Conservation (phyloP, 2,888 invertebrate species). For the Osedax frankpressi region DNA sequence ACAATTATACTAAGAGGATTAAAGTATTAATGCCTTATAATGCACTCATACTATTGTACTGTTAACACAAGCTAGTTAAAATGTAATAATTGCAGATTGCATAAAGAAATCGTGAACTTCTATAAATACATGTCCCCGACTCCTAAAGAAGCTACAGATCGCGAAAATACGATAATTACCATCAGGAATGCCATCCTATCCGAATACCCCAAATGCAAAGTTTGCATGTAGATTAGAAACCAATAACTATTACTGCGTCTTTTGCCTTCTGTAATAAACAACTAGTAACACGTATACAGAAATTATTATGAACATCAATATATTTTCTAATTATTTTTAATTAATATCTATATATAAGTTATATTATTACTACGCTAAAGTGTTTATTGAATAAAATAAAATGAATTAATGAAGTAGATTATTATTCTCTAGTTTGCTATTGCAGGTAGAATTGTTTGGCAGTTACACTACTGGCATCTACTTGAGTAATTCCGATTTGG, state of each 20-base stretch:
- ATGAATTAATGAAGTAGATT: neutral
- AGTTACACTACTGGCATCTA: constrained; percentile 93
- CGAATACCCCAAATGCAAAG: neutral
- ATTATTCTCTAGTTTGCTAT: neutral
- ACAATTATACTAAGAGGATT: too few relatives aligned
- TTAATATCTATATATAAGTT: too few relatives aligned
- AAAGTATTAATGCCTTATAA: too few relatives aligned
- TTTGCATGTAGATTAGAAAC: too few relatives aligned
- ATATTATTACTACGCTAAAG: too few relatives aligned
- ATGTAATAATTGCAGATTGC: too few relatives aligned
- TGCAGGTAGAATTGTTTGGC: constrained; percentile 84
- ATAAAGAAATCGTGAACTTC: constrained; percentile 27
- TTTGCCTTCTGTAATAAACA: too few relatives aligned
- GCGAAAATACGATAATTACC: constrained; percentile 24
- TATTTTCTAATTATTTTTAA: neutral
- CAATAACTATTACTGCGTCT: too few relatives aligned
- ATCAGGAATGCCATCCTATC: constrained; percentile 7
- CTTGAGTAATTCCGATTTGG: constrained; percentile 78
- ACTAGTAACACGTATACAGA: too few relatives aligned
- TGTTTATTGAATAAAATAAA: neutral
- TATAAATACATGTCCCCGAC: constrained; percentile 27
- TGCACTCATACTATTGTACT: too few relatives aligned
- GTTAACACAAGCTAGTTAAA: too few relatives aligned
- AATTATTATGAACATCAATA: neutral
- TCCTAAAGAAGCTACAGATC: constrained; percentile 23